Conservation (phyloP, 1,140 invertebrate genomes). For the Mycetomoellerius zeteki region DNA sequence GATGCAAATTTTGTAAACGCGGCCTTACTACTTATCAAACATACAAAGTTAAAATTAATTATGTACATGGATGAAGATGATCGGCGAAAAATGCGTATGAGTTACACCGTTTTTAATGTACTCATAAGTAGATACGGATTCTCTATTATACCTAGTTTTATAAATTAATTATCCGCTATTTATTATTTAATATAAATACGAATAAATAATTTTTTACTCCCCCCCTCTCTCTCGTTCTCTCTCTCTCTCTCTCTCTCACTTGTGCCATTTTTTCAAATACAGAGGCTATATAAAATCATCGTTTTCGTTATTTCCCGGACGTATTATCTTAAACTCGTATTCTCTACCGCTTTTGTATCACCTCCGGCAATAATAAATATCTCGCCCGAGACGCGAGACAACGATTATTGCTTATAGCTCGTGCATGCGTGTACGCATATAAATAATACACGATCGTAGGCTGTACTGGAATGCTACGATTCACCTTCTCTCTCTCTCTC, state of each 20-base stretch:
- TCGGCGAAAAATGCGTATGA: not conserved
- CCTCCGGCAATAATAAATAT: constrained; percentile 63
- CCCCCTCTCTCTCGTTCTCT: not conserved
- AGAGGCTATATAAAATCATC: constrained; percentile 3
- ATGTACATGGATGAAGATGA: not conserved
- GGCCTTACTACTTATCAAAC: not conserved
- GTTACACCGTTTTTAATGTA: not conserved
- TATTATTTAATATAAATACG: not conserved
- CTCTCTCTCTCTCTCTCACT: not conserved
- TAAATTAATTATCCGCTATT: not conserved
- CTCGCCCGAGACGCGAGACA: constrained; percentile 53
- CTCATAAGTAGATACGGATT: not conserved
- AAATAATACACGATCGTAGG: constrained; percentile 53
- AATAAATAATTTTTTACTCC: not conserved
- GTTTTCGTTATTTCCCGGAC: constrained; percentile 46
- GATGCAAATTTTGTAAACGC: too few relatives aligned
- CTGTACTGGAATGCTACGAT: not conserved
- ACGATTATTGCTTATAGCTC: constrained; percentile 63
- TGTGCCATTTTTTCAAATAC: constrained; percentile 6
- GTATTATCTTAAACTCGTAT: constrained; percentile 54
- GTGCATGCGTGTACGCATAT: constrained; percentile 43
- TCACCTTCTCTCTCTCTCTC: not conserved
- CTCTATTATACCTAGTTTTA: not conserved
- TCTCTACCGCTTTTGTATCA: constrained; percentile 35
- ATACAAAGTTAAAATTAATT: constrained; percentile 7